These are phyloP conservation scores for Calosoma granatense DNA, from an alignment of 1,140 invertebrate species.

Conservation along the genomic window DNA sequence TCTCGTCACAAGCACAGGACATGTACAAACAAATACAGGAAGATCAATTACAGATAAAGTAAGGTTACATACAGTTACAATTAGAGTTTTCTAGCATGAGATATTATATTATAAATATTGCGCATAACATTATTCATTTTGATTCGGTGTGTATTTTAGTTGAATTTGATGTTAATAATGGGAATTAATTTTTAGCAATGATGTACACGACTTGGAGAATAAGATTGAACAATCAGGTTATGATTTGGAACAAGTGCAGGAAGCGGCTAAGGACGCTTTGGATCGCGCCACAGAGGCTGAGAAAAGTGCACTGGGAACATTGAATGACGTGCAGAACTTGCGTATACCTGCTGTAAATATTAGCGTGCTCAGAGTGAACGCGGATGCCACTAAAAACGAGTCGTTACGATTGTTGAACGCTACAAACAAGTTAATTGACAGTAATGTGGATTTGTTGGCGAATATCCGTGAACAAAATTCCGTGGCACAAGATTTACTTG, in stretches of 20 bases:
- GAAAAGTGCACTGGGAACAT: slow-evolving; percentile 66
- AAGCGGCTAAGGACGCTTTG: slow-evolving; percentile 59
- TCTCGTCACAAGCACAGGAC: slow-evolving; percentile 67
- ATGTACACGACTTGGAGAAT: slow-evolving; percentile 45
- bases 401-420: slow-evolving; percentile 28
- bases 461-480: slow-evolving; percentile 49
- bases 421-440: slow-evolving; percentile 33
- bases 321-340: slow-evolving; percentile 64
- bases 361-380: slow-evolving; percentile 51
- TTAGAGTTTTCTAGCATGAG: background rate
- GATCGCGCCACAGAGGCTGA: slow-evolving; percentile 62
- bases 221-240: slow-evolving; percentile 49
- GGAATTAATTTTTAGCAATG: slow-evolving; percentile 40
- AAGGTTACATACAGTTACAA: background rate
- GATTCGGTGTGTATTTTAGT: too few species aligned
- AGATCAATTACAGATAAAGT: slow-evolving; percentile 69
- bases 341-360: slow-evolving; percentile 65
- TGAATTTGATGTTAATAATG: too few species aligned
- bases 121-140: slow-evolving; percentile 10
- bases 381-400: slow-evolving; percentile 47
- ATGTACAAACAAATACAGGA: slow-evolving; percentile 70
- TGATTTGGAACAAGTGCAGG: slow-evolving; percentile 55
- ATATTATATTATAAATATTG: too few species aligned
- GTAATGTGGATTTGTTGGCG: slow-evolving; percentile 41
- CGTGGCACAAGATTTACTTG: slow-evolving; percentile 40